Conservation (phyloP, 2,113 vertebrate species). For the Sphaerodactylus townsendi region DNA sequence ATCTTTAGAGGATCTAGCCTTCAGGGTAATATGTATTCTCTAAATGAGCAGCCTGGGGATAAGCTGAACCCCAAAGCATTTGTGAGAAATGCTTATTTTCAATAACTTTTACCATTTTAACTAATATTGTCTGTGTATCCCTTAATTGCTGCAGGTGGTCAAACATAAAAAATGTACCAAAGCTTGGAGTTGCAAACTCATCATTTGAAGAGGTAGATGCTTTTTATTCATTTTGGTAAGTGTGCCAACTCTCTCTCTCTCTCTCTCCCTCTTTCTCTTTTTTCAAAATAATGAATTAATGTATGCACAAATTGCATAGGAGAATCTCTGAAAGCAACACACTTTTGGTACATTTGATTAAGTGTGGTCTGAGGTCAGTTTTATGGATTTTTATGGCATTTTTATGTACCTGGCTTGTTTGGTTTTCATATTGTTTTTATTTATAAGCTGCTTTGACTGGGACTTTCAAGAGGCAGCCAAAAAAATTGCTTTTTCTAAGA, state of each 20-base stretch:
- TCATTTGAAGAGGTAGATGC: constrained; percentile 96
- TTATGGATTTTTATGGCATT: too few relatives aligned
- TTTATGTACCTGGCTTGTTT: too few relatives aligned
- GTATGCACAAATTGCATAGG: too few relatives aligned
- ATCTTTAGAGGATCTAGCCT: background rate
- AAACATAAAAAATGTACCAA: constrained; percentile 89
- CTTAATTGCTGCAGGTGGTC: constrained; percentile 84
- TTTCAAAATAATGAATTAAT: background rate
- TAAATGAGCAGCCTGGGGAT: background rate
- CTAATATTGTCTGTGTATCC: background rate
- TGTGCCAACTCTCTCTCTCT: background rate
- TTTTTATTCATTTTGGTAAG: constrained; percentile 98
- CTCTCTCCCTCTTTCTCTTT: too few relatives aligned
- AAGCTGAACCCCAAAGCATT: too few relatives aligned
- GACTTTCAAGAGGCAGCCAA: too few relatives aligned
- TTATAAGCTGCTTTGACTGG: too few relatives aligned
- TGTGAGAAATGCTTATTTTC: too few relatives aligned
- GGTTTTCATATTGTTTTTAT: too few relatives aligned
- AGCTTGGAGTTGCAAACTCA: constrained; percentile 84
- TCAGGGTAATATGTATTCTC: background rate
- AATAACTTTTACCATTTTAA: background rate
- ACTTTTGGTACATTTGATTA: background rate
- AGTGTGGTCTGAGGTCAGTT: background rate
- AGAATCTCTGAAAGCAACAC: background rate
- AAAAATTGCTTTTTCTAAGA: background rate